Percentiles rank a stretch among this genome's conserved stretches.
These are phyloP conservation scores for Petrophora chlorosata DNA, from an alignment of 2,888 invertebrate genomes.

Conservation along the genomic window DNA sequence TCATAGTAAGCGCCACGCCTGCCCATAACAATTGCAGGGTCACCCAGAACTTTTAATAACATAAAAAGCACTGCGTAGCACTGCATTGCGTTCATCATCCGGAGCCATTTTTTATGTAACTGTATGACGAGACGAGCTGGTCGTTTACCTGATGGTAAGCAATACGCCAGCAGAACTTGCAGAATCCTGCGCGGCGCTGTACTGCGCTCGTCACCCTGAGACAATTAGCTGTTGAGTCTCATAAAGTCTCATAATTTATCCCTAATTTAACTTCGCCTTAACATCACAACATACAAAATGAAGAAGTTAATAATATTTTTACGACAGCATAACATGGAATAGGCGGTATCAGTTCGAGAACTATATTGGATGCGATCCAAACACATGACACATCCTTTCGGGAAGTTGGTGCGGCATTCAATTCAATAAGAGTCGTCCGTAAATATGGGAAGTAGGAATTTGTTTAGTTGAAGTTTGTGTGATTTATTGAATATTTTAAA, in stretches of 20 bases:
- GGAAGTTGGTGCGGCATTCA: constrained; percentile 12
- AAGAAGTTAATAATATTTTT: constrained; percentile 25
- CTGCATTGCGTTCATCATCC: no score
- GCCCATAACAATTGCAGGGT: no score
- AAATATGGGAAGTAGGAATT: constrained; percentile 12
- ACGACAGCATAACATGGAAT: constrained; percentile 20
- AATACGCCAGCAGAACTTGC: no score
- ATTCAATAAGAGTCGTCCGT: constrained; percentile 13
- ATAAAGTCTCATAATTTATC: neutral
- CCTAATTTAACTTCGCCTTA: constrained; percentile 7
- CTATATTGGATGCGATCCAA: constrained; percentile 25
- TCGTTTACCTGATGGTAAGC: no score
- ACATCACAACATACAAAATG: constrained; percentile 9
- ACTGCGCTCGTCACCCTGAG: no score
- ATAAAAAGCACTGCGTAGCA: no score
- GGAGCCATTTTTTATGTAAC: no score
- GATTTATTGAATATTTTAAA: neutral
- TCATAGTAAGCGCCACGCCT: no score
- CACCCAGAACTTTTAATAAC: no score
- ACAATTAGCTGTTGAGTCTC: no score
- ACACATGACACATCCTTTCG: constrained; percentile 19
- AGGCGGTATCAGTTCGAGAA: constrained; percentile 16
- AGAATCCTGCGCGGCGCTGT: no score
- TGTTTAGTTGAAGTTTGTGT: constrained; percentile 1
- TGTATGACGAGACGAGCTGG: no score